Base-by-base conservation (phyloP, 2,797 vertebrate genomes). In the Clarias fuscus region DNA sequence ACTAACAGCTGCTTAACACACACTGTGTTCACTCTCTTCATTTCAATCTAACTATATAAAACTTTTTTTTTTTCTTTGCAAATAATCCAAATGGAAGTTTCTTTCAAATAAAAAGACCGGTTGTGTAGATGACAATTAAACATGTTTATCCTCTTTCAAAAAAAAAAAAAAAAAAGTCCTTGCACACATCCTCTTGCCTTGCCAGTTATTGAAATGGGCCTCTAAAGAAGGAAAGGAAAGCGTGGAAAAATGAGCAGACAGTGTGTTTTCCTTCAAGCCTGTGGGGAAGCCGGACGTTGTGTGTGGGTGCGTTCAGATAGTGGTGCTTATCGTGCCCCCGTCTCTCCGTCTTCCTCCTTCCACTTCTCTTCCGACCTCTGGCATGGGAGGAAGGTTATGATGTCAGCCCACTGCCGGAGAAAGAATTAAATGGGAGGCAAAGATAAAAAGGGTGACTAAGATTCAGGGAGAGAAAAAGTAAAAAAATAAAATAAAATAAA, bases 261-360 rank as follows among this genome's bases (percentile, higher is more conserved):
- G 84, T 82, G 86, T 89, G 86, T 88, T 88, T 89, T 86, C 80
- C 88, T 88, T 86, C n/a, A 48, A 67, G 82, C 77, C 79, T 82
- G 82, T 24, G 78, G 84, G 86, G 83, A 81, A 89, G 86, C 90
- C 89, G 89, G 90, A 90, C 89, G 65, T 84, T 40, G 85, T 89
- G 88, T 90, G 88, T 89, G 90, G 89, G 89, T 90, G 88, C 73
- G 86, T 84, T 87, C 85, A 82, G 90, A 91, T 91, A 91, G 89
- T 33, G 8, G 72, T 37, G 61, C 89, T 91, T 90, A 91, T 90
- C 88, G n/a, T 84, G 76, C 86, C 65, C 84, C 64, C 56, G 88
- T 89, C 86, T 89, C 79, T 89, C 85, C 79, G 75, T 87, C 88
- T 90, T 88, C 79, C 88, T 87, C 37, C 75, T 88, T 91, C 86